These are phyloP conservation scores for Nothura maculosa DNA, from an alignment of 2,797 vertebrate species.

Conservation along the genomic window DNA sequence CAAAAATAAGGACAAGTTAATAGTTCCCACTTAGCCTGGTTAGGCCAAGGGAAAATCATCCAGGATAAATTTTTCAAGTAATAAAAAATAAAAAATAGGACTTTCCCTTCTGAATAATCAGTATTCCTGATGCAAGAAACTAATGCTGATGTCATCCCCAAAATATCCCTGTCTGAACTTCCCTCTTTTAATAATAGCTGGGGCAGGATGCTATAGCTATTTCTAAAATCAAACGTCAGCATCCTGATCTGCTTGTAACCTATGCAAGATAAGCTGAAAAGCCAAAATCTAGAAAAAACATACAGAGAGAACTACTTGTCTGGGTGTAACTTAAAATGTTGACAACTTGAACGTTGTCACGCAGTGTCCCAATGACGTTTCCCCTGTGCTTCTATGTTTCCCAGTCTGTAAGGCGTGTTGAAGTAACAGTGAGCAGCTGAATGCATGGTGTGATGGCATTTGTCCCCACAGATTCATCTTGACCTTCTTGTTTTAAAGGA, in stretches of 20 bases:
- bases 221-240: background rate
- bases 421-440: background rate
- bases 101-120: background rate
- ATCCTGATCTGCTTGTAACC: background rate
- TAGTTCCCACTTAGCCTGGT: too few relatives aligned
- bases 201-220: background rate
- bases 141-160: background rate
- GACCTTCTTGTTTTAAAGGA: background rate
- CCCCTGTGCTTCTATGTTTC: background rate
- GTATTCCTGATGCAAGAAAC: background rate
- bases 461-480: background rate
- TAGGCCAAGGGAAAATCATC: background rate
- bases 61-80: background rate
- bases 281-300: background rate
- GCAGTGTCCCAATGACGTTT: fast-evolving
- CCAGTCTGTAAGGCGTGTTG: background rate
- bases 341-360: background rate
- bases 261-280: background rate
- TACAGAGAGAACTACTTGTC: background rate
- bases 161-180: background rate
- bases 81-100: background rate
- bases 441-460: background rate
- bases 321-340: background rate
- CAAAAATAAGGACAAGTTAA: too few relatives aligned
- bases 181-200: background rate